Base-by-base conservation (phyloP, 1,140 invertebrate genomes). In the Limonius californicus region DNA sequence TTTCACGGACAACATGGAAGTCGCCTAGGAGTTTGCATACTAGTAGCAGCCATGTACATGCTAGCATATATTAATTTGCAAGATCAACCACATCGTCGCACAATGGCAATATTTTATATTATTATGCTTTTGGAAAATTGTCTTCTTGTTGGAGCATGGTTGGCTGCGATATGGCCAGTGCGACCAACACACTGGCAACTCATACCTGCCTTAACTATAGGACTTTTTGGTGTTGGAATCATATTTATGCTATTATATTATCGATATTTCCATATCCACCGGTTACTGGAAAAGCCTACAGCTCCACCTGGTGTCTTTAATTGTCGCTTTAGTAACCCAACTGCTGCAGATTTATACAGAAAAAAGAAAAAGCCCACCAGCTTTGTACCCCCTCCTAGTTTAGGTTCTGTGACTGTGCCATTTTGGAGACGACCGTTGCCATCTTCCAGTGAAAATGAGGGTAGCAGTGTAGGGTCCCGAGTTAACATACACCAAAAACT, bases 21-120 rank as follows among this genome's bases (percentile, higher is more conserved):
- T 1, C 74, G 72, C 81, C 21, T 84, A 86, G 60, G 90, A 87
- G 4, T 83, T 81, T 63, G 88, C 12, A 84, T 88, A 0, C 76
- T 94, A 3, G 85, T 94, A 32, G 91, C 92, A 0, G 91, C 90
- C 71, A 86, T 95, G 16, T 94, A 95, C 76, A 85, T 94, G 15
- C 91, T 95, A 73, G 90, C 91, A n/a, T 95, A 94, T 72, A 84
- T 95, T 39, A 95, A 95, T 80, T 79, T 95, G 45, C 88, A 93
- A 63, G 87, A 91, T 68, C 72, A 74, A 61, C 72, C 74, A 1
- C 74, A 74, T 60, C 63, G 68, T 61, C 65, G 74, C 11, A 76
- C 74, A 7, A 76, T 76, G 87, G 77, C 86, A 9, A 90, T 90
- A 57, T 96, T 91, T 80, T 95, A 95, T 77, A 83, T 89, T n/a